These are phyloP conservation scores for Manis crassicaudata DNA, from an alignment of 2,797 vertebrate genomes.

Conservation along the genomic window DNA sequence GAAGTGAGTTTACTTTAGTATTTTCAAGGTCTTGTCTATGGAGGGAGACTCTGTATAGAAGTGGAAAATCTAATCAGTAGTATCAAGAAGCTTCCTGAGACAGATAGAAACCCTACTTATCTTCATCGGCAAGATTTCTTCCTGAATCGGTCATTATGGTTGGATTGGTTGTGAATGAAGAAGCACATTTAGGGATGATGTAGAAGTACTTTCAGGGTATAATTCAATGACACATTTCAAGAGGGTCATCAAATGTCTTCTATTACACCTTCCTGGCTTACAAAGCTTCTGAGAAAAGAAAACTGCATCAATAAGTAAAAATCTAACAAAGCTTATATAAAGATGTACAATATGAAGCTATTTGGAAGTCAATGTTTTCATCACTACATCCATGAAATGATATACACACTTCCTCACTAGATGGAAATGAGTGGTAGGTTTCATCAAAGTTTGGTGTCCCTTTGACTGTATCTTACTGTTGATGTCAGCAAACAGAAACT, in stretches of 20 bases:
- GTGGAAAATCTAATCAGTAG: not conserved
- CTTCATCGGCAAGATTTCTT: not conserved
- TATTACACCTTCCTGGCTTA: not conserved
- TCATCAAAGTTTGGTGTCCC: not conserved
- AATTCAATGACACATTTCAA: slow-evolving; percentile 38
- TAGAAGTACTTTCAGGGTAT: not conserved
- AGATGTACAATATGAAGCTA: not conserved
- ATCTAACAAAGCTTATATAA: not conserved
- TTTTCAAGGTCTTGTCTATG: not conserved
- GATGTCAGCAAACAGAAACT: not conserved
- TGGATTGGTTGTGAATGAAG: not conserved
- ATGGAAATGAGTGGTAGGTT: not conserved
- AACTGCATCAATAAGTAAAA: not conserved
- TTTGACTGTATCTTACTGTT: not conserved
- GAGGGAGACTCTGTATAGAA: not conserved
- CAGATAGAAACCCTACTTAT: not conserved
- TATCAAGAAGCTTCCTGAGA: not conserved
- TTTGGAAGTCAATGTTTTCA: not conserved
- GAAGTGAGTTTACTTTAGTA: not conserved
- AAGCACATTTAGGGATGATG: not conserved
- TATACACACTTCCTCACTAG: not conserved
- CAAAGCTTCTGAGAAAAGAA: not conserved
- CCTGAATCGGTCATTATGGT: not conserved
- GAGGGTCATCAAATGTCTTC: not conserved
- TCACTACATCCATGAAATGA: not conserved